Evolutionary conservation across 2,113 vertebrate species (phyloP), one percentile per base, ranked within the genome.

Genomic region (Asarcornis scutulata): DNA sequence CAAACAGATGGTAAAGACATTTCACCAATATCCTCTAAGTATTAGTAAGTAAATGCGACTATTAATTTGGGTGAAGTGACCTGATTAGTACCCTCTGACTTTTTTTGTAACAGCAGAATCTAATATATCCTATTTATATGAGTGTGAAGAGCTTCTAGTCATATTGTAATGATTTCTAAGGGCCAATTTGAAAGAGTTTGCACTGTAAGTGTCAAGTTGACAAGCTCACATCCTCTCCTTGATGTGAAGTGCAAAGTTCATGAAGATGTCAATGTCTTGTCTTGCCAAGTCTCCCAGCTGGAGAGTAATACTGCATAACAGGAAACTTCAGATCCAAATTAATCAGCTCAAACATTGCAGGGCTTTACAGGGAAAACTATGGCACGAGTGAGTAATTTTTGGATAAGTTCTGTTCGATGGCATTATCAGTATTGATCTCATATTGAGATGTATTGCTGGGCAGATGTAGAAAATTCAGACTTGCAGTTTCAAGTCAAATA

Each of bases 171-270:
- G 82, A 88, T 93, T 92, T 84, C 73, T 75, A 82, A 94, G 92
- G 94, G 88, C 78, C 84, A 94, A 52, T 92, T 75, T 91, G 88
- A 96, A 94, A 90, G 55, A 78, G 59, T 64, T 66, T 69, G 46
- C 69, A 53, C 62, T 83, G 18, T 0, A 26, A 89, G 68, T 69
- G 92, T 95, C 92, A 93, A 84, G 72, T 62, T 96, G 95, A 95
- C 89, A 97, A 89, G 88, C 59, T 96, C 88, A 68, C 78, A 95
- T 93, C 71, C 86, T 81, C 60, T 93, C 67, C 84, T 94, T 93
- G 68, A 92, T 93, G 80, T 88, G 81, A 95, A 96, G 91, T 94
- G 88, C 88, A 88, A 96, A 96, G 94, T 94, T 97, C 89, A 97
- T 85, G 78, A 93, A 97, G 93, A 92, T 87, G 93, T 93, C 89